phyloP scores from a whole-genome alignment of 2,888 invertebrate species.

The Pegoplata infirma region DNA sequence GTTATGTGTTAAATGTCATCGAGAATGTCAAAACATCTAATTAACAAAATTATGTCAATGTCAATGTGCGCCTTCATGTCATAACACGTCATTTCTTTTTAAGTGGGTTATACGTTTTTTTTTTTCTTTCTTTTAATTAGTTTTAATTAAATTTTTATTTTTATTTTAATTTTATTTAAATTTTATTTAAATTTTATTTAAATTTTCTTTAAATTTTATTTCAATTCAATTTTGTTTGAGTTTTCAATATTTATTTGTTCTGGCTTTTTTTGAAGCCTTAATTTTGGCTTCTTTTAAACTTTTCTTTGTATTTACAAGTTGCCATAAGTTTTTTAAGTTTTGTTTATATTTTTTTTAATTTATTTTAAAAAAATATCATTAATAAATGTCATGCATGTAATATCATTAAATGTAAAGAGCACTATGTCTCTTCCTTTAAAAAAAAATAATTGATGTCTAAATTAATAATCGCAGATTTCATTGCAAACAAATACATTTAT shows the following conservation, averaged over 20 bases:
- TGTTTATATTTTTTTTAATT: background rate
- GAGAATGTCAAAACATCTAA: conserved; percentile 36
- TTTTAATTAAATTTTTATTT: background rate
- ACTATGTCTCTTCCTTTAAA: conserved; percentile 30
- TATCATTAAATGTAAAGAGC: conserved; percentile 37
- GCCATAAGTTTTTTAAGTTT: no score
- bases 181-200: no score
- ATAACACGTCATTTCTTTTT: conserved; percentile 54
- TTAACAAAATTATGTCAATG: conserved; percentile 46
- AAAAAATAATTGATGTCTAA: conserved; percentile 47
- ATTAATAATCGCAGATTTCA: conserved; percentile 42
- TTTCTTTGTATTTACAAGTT: no score
- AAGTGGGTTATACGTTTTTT: conserved; percentile 51
- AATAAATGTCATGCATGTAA: conserved; percentile 54
- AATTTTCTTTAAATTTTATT: no score
- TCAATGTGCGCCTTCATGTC: conserved; percentile 57
- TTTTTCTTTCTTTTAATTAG: background rate
- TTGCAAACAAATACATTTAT: conserved; percentile 42
- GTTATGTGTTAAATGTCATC: conserved; percentile 48
- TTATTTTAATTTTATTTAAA: background rate
- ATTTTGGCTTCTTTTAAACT: background rate
- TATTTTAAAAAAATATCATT: background rate
- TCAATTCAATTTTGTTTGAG: background rate
- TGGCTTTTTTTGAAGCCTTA: conserved; percentile 14
- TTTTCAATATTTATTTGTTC: no score